Conservation (phyloP, 2,797 vertebrate species). For the Lates japonicus region DNA sequence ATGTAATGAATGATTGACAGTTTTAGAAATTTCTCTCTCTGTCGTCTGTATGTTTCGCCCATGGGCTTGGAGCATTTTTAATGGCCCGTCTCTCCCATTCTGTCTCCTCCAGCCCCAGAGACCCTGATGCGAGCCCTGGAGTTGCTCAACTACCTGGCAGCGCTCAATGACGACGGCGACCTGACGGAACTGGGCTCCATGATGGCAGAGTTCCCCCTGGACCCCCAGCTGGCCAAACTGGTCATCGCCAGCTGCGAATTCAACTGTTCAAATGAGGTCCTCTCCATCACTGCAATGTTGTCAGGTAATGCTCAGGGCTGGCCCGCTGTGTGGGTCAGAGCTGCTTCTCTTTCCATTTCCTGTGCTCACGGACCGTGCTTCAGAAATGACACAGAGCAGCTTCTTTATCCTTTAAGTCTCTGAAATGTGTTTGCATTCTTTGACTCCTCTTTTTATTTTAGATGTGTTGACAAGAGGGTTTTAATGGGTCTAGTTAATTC, state of each 20-base stretch:
- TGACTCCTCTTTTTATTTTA: conserved; percentile 2
- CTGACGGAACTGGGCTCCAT: conserved; percentile 97
- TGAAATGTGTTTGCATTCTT: conserved; percentile 8
- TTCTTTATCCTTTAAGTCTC: background rate
- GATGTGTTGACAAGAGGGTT: background rate
- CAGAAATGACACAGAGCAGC: conserved; percentile 34
- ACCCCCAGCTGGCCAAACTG: conserved; percentile 99
- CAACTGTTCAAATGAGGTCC: conserved; percentile 99
- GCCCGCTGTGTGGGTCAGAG: conserved; percentile 52
- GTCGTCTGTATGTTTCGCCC: conserved; percentile 49
- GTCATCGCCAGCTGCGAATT: conserved; percentile 99
- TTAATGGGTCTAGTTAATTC: background rate
- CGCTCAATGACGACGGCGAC: conserved; percentile 96
- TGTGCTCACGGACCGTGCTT: conserved; percentile 19
- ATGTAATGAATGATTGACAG: conserved; percentile 34
- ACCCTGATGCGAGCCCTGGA: conserved; percentile 98
- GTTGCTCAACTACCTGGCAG: conserved; percentile 96
- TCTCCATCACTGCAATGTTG: conserved; percentile 99
- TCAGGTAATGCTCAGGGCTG: conserved; percentile 94
- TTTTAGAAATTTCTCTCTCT: conserved; percentile 44
- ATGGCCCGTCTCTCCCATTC: conserved; percentile 36
- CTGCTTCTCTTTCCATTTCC: conserved; percentile 53
- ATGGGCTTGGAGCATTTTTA: conserved; percentile 41
- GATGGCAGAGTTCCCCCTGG: conserved; percentile 98
- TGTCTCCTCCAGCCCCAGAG: conserved; percentile 90